These are phyloP conservation scores for Astropecten irregularis DNA, from an alignment of 53 echinoderm and acorn worm species.

Conservation along the genomic window DNA sequence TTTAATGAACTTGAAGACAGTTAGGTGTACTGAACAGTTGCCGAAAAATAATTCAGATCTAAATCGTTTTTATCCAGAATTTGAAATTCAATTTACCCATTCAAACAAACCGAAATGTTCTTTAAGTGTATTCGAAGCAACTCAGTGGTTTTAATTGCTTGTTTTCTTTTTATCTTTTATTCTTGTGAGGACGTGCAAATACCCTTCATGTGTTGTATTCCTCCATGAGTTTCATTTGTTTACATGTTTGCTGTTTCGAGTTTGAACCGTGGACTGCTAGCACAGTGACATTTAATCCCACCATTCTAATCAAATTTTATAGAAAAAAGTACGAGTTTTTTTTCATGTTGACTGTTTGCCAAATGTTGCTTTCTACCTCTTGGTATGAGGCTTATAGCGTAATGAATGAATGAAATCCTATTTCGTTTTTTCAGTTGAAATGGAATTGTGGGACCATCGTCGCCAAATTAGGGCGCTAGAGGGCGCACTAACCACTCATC, in stretches of 20 bases:
- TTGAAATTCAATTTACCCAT: too few species aligned
- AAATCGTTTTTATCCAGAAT: not conserved
- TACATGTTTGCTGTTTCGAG: not conserved
- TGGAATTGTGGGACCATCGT: slow-evolving; percentile 5
- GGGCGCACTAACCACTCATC: slow-evolving; percentile 34
- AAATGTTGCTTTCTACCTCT: slow-evolving; percentile 49
- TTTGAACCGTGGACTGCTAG: not conserved
- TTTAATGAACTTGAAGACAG: slow-evolving; percentile 36
- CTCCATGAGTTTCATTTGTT: too few species aligned
- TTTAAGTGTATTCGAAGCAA: slow-evolving; percentile 3
- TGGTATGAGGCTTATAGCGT: slow-evolving; percentile 11
- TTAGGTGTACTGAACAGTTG: not conserved
- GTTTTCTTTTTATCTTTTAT: too few species aligned
- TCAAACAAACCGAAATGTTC: too few species aligned
- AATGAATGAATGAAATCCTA: not conserved
- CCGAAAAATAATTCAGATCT: not conserved
- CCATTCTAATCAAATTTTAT: slow-evolving; percentile 17
- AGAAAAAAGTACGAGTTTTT: not conserved
- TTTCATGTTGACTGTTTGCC: slow-evolving; percentile 10
- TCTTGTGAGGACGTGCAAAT: too few species aligned
- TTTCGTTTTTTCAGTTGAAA: slow-evolving; percentile 2
- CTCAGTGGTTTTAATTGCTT: too few species aligned
- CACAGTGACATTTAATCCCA: slow-evolving; percentile 7
- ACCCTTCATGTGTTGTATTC: too few species aligned
- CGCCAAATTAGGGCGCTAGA: slow-evolving; percentile 26